These are phyloP conservation scores for Aphrocallistes beatrix DNA, from an alignment of 37 sponge, comb jelly and placozoan genomes.

Conservation along the genomic window DNA sequence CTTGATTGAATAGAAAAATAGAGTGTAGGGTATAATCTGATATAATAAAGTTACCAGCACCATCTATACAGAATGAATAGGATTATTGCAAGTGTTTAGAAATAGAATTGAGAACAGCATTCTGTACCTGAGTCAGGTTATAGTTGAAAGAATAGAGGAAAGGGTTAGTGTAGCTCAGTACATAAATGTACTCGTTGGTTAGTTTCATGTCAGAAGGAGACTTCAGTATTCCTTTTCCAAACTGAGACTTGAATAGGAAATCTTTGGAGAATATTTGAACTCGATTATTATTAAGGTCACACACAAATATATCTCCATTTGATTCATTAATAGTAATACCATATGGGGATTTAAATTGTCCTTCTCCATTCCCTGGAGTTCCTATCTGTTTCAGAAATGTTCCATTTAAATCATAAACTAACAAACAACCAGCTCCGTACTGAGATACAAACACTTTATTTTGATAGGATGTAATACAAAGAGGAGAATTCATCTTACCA, in stretches of 20 bases:
- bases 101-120: background rate
- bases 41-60: conserved; percentile 2
- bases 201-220: background rate
- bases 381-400: background rate
- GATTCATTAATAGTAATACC: background rate
- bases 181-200: background rate
- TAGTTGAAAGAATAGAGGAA: background rate
- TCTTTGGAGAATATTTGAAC: background rate
- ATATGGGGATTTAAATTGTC: background rate
- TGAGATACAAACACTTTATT: background rate
- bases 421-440: background rate
- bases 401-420: background rate
- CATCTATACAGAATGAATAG: background rate
- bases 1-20: background rate
- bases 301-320: conserved; percentile 3
- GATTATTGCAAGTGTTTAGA: background rate
- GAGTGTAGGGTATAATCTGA: background rate
- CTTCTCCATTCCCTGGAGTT: background rate
- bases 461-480: background rate
- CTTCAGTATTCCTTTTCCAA: background rate
- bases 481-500: background rate
- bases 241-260: background rate
- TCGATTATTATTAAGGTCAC: background rate
- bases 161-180: background rate
- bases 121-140: background rate